Evolutionary conservation across 2,888 invertebrate species (phyloP).

Genomic region (Lasioglossum lativentre): DNA sequence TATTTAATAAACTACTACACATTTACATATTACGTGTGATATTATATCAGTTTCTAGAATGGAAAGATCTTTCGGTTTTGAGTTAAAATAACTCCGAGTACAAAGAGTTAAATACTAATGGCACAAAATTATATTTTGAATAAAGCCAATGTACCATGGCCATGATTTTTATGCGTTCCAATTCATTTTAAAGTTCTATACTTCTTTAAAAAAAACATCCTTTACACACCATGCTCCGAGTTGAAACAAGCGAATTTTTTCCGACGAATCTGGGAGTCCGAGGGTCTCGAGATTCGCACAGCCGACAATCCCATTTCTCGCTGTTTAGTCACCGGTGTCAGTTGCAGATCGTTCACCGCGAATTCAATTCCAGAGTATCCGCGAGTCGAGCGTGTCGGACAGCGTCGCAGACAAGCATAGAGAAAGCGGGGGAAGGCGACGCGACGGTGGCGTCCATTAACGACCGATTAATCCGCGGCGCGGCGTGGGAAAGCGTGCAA

Average conservation of each 20-base stretch:
- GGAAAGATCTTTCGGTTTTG: too few relatives aligned
- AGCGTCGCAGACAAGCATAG: neutral
- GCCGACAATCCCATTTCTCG: neutral
- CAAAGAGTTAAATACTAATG: too few relatives aligned
- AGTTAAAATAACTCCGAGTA: too few relatives aligned
- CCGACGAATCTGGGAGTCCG: neutral
- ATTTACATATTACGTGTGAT: too few relatives aligned
- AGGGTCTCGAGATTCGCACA: neutral
- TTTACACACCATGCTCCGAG: too few relatives aligned
- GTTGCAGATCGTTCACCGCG: neutral
- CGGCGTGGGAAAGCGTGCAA: slow-evolving; percentile 60
- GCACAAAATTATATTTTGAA: too few relatives aligned
- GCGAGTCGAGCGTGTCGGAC: slow-evolving; percentile 17
- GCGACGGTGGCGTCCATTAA: slow-evolving; percentile 13
- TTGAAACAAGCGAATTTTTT: neutral
- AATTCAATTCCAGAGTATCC: slow-evolving; percentile 5
- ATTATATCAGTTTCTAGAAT: too few relatives aligned
- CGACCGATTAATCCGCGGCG: slow-evolving; percentile 33
- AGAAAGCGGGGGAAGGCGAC: neutral
- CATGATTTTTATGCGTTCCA: too few relatives aligned
- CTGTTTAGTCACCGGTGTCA: slow-evolving; percentile 13
- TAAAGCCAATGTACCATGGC: too few relatives aligned
- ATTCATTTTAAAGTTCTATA: too few relatives aligned
- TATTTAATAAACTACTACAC: too few relatives aligned
- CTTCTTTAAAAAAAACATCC: too few relatives aligned